Evolutionary conservation across 2,113 vertebrate species (phyloP).

Genomic region (Microtus oregoni): DNA sequence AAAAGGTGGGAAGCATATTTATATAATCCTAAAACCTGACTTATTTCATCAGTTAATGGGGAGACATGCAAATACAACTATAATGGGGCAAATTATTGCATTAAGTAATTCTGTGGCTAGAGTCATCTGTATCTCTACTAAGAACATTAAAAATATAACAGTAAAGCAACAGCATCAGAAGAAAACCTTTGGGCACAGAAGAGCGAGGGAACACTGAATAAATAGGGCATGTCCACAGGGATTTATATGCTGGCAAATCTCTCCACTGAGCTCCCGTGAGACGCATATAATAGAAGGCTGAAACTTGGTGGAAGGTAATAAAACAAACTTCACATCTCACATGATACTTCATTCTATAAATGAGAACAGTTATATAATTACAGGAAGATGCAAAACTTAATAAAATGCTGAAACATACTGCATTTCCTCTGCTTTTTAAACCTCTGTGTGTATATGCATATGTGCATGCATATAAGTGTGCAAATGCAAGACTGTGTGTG

Average conservation of each 20-base stretch:
- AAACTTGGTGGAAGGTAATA: slow-evolving; percentile 10
- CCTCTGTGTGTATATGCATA: not conserved
- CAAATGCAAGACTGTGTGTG: not conserved
- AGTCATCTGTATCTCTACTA: not conserved
- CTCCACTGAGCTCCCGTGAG: not conserved
- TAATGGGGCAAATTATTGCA: not conserved
- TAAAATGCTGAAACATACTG: not conserved
- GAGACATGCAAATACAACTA: not conserved
- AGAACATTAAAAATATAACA: slow-evolving; percentile 57
- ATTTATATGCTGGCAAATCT: slow-evolving; percentile 28
- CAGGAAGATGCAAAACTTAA: not conserved
- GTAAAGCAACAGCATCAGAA: slow-evolving; percentile 10
- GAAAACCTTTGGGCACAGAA: slow-evolving; percentile 36
- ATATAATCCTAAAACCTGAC: not conserved
- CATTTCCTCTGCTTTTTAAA: not conserved
- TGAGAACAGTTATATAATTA: slow-evolving; percentile 35
- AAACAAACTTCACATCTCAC: not conserved
- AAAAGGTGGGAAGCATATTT: not conserved
- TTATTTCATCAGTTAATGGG: not conserved
- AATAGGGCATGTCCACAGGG: slow-evolving; percentile 42
- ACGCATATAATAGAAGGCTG: not conserved
- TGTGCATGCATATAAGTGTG: not conserved
- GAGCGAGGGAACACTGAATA: slow-evolving; percentile 52
- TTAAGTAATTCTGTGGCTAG: not conserved
- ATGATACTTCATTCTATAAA: slow-evolving; percentile 17